phyloP scores from a whole-genome alignment of 1,140 invertebrate genomes.

The Anoplolepis gracilipes region DNA sequence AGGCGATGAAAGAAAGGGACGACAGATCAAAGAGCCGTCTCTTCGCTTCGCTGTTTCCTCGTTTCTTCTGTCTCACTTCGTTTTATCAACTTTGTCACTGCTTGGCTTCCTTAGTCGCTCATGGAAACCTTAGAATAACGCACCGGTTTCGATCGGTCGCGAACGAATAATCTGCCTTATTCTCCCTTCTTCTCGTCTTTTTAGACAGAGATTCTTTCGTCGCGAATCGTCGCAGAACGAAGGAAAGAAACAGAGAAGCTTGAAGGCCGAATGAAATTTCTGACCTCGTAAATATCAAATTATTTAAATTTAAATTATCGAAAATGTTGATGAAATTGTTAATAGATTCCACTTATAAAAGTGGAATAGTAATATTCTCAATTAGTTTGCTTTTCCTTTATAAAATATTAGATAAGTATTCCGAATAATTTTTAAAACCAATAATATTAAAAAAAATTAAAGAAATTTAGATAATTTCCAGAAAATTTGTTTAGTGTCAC shows the following conservation, averaged over 20 bases:
- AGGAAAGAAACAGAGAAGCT: constrained; percentile 20
- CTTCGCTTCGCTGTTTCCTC: neutral
- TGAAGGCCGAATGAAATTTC: neutral
- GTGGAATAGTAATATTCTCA: no score
- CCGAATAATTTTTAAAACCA: neutral
- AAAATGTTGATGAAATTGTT: no score
- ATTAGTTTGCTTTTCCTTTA: neutral
- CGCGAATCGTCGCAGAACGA: neutral
- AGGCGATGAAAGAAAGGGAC: neutral
- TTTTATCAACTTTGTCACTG: constrained; percentile 45
- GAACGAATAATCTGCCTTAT: constrained; percentile 72
- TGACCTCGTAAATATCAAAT: neutral
- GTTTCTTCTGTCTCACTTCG: constrained; percentile 57
- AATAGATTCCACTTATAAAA: neutral
- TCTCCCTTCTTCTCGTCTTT: neutral
- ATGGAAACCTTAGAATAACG: constrained; percentile 76
- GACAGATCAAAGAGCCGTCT: neutral
- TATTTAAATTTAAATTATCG: neutral
- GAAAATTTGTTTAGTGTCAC: neutral
- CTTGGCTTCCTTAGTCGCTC: constrained; percentile 75
- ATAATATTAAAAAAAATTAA: neutral
- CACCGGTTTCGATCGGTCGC: constrained; percentile 61
- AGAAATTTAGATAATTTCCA: neutral
- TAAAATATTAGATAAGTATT: neutral
- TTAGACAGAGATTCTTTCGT: neutral